Base-by-base conservation (phyloP, 2,888 invertebrate genomes). In the Galeruca laticollis region DNA sequence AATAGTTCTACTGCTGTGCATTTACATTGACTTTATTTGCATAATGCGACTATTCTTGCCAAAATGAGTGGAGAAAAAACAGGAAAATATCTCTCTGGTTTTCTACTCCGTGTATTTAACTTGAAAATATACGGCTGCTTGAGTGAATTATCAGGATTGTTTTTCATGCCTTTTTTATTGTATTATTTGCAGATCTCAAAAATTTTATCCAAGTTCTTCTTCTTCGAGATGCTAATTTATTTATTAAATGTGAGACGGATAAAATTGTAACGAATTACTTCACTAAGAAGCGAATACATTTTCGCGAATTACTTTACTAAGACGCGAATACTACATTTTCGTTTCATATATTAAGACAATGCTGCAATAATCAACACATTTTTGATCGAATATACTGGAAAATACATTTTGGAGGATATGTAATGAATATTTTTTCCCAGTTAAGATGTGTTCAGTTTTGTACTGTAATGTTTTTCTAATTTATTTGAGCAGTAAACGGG, bases 1-100 rank as follows among this genome's bases (percentile, higher is more conserved):
- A 71, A 71, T 68, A 71, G 71, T 60, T 67, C 70, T 70, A 49
- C 63, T 47, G 61, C 54, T 40, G 37, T 43, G 68, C 73, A 72
- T 75, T 73, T 72, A 73, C 72, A 75, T 73, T 56, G 69, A 40
- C 68, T 60, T 63, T 37, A 76, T 76, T 72, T 76, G 66, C 76
- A 76, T 74, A 74, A 73, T 70, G 68, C 60, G 73, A 72, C 61
- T 72, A 68, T 75, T 73, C 62, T 71, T 71, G 64, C 72, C 69
- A 67, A 71, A 74, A 76, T 73, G 74, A 72, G 73, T 68, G 63
- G 49, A 43, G 65, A 62, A 72, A 64, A 73, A 72, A 73, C 66
- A 68, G 72, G 65, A 69, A 71, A 70, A 60, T 35, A 64, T 60
- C 59, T 61, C 68, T 49, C 54, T 66, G 52, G 54, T 62, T 66